Percentiles rank a stretch among this genome's conserved stretches.
phyloP scores from a whole-genome alignment of 2,888 invertebrate genomes.

The Atherix ibis region DNA sequence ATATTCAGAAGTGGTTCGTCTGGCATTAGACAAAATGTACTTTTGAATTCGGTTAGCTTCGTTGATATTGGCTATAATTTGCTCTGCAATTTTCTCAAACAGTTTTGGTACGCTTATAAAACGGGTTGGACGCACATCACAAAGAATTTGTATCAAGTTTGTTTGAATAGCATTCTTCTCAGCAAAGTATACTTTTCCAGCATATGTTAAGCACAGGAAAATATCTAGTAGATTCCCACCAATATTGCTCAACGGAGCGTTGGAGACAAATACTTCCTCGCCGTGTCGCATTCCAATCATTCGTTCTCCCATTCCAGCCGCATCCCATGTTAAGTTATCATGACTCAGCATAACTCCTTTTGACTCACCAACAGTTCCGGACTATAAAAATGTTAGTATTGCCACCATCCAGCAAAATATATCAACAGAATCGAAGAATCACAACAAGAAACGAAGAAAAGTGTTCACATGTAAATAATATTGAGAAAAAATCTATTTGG shows the following conservation, averaged over 20 bases:
- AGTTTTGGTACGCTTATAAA: conserved; percentile 87
- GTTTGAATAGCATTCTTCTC: conserved; percentile 82
- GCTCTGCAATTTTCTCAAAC: conserved; percentile 86
- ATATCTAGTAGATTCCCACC: conserved; percentile 83
- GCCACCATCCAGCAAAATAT: too few relatives aligned
- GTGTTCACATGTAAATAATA: too few relatives aligned
- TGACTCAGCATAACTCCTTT: conserved; percentile 90
- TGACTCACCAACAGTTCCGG: conserved; percentile 75
- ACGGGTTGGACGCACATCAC: conserved; percentile 64
- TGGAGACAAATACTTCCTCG: conserved; percentile 54
- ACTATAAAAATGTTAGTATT: too few relatives aligned
- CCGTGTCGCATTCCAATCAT: conserved; percentile 36
- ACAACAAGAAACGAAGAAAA: too few relatives aligned
- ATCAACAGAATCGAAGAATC: too few relatives aligned
- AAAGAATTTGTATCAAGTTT: conserved; percentile 55
- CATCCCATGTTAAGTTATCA: conserved; percentile 68
- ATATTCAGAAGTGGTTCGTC: conserved; percentile 46
- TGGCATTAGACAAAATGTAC: conserved; percentile 58
- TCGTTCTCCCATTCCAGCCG: conserved; percentile 39
- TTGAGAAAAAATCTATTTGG: too few relatives aligned
- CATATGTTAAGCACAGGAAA: conserved; percentile 46
- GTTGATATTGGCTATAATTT: conserved; percentile 58
- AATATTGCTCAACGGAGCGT: conserved; percentile 77
- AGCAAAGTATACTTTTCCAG: conserved; percentile 69
- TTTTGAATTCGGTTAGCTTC: conserved; percentile 55